phyloP scores from a whole-genome alignment of 2,888 invertebrate species.

The Hydrotaea cyrtoneurina region DNA sequence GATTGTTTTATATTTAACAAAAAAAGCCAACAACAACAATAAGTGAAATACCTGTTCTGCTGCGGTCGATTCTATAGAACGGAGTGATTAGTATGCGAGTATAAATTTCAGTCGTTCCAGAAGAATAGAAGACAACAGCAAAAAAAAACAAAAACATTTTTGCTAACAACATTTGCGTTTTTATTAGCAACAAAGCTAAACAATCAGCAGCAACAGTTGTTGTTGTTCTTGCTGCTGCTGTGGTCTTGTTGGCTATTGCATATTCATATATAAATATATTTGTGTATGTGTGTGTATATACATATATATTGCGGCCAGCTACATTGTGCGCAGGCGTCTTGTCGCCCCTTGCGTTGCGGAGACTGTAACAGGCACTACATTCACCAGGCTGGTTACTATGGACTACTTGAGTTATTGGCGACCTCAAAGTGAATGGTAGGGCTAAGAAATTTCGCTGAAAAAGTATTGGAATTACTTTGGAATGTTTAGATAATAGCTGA shows the following conservation, averaged over 20 bases:
- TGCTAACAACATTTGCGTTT: constrained; percentile 26
- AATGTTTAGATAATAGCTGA: too few species aligned
- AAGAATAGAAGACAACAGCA: not conserved
- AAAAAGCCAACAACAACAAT: not conserved
- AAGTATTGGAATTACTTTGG: too few species aligned
- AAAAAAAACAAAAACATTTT: not conserved
- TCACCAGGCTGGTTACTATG: too few species aligned
- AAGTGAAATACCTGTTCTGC: constrained; percentile 16
- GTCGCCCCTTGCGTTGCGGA: not conserved
- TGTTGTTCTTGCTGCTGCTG: not conserved
- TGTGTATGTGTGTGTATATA: too few species aligned
- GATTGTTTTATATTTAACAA: constrained; percentile 4
- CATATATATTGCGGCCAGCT: not conserved
- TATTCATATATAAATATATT: too few species aligned
- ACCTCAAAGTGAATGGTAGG: too few species aligned
- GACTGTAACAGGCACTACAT: too few species aligned
- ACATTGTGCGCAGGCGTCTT: constrained; percentile 16
- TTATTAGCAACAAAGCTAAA: constrained; percentile 12
- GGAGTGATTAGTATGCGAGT: constrained; percentile 25
- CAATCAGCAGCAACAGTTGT: constrained; percentile 4
- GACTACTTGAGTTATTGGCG: too few species aligned
- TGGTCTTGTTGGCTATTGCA: not conserved
- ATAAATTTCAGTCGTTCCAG: constrained; percentile 15
- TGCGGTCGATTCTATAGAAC: not conserved
- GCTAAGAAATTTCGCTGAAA: too few species aligned